phyloP scores from a whole-genome alignment of 2,888 invertebrate genomes.

The Scaeva pyrastri region DNA sequence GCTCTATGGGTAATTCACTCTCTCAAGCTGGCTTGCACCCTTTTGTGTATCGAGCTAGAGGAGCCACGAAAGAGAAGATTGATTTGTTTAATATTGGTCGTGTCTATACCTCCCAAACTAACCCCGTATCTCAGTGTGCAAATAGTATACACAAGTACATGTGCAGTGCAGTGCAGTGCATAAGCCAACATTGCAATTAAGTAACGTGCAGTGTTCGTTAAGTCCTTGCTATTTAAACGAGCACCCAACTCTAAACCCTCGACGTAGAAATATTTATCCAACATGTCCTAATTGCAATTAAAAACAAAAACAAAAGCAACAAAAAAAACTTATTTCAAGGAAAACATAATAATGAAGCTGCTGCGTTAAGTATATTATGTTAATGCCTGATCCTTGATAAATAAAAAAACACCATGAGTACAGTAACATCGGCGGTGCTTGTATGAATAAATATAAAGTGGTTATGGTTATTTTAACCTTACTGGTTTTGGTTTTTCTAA shows the following conservation, averaged over 20 bases:
- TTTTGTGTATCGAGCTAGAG: neutral
- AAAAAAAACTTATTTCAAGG: no score
- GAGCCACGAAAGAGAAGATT: conserved; percentile 24
- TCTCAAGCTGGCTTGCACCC: conserved; percentile 11
- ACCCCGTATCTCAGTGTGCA: neutral
- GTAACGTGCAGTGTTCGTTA: conserved; percentile 12
- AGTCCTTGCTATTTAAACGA: conserved; percentile 52
- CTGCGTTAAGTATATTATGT: conserved; percentile 26
- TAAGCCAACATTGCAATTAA: conserved; percentile 21
- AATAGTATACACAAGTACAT: neutral
- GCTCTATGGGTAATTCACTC: conserved; percentile 1
- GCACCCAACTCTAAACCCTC: conserved; percentile 17
- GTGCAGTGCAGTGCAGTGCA: no score
- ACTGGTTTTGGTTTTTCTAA: neutral
- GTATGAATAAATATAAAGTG: conserved; percentile 6
- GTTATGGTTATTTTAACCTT: conserved; percentile 19
- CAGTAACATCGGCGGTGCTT: neutral
- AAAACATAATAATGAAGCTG: conserved; percentile 50
- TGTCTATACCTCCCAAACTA: neutral
- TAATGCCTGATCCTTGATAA: conserved; percentile 19
- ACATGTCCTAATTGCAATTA: conserved; percentile 67
- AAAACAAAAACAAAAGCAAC: no score
- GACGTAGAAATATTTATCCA: neutral
- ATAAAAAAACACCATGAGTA: neutral
- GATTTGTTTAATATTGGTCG: conserved; percentile 43